phyloP scores from a whole-genome alignment of 2,797 vertebrate species.

The Micropoecilia bifurca region DNA sequence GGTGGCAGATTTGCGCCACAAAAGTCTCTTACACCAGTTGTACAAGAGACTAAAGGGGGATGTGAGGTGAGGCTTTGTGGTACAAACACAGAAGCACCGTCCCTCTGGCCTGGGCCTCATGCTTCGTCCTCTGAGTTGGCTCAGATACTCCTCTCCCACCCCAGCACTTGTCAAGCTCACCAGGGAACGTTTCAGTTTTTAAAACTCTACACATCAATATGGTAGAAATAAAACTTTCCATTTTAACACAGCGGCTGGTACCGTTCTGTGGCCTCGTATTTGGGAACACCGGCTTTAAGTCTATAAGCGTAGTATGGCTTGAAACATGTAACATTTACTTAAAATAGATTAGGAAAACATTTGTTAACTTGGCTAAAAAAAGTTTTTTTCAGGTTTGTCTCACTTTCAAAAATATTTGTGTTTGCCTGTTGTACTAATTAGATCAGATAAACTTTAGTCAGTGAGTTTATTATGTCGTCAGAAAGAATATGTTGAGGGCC shows the following conservation, averaged over 20 bases:
- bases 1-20: neutral
- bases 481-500: neutral
- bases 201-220: neutral
- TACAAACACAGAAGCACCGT: neutral
- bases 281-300: neutral
- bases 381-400: neutral
- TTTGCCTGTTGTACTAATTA: neutral
- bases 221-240: neutral
- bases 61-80: neutral
- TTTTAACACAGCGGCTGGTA: neutral
- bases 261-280: neutral
- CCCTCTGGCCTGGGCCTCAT: neutral
- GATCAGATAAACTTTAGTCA: neutral
- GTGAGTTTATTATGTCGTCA: neutral
- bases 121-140: neutral
- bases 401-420: neutral
- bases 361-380: neutral
- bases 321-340: neutral
- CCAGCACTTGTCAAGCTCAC: neutral
- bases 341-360: neutral
- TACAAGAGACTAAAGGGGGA: neutral
- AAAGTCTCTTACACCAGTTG: neutral
- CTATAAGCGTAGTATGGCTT: neutral
- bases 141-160: neutral
- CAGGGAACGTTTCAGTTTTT: neutral